A percentile compares a stretch with the other conserved stretches of the same genome.
Evolutionary conservation across 1,140 invertebrate genomes (phyloP).

Genomic region (Adelges cooleyi): DNA sequence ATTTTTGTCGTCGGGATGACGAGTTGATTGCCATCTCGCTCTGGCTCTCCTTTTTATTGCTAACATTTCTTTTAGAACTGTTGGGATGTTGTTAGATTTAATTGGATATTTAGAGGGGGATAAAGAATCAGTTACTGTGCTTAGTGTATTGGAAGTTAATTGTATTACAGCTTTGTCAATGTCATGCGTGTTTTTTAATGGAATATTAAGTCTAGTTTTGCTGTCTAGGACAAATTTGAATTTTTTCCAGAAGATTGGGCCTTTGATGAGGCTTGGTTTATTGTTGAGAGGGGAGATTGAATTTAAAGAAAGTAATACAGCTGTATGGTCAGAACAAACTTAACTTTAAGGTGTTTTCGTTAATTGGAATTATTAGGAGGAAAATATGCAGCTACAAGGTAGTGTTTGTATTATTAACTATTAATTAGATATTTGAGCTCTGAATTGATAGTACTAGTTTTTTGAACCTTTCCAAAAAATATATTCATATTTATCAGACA

Average conservation of each 20-base stretch:
- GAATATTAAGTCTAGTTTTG: background rate
- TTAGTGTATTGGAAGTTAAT: background rate
- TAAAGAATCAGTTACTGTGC: too few species aligned
- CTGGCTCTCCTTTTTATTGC: background rate
- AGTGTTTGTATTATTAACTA: background rate
- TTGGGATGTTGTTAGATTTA: background rate
- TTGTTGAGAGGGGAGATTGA: too few species aligned
- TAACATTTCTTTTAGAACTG: too few species aligned
- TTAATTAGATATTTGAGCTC: background rate
- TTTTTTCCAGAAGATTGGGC: background rate
- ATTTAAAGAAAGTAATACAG: background rate
- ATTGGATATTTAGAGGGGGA: background rate
- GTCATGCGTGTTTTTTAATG: too few species aligned
- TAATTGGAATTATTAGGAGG: background rate
- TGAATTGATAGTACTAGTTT: background rate
- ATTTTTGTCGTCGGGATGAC: background rate
- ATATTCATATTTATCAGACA: too few species aligned
- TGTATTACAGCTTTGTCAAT: background rate
- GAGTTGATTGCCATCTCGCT: background rate
- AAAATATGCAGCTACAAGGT: background rate
- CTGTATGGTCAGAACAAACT: background rate
- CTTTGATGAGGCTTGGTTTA: background rate
- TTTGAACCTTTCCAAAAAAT: too few species aligned
- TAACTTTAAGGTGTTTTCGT: background rate
- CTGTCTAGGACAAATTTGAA: background rate